These are phyloP conservation scores for Drosophila orena DNA, from an alignment of 1,140 invertebrate genomes.

Conservation along the genomic window DNA sequence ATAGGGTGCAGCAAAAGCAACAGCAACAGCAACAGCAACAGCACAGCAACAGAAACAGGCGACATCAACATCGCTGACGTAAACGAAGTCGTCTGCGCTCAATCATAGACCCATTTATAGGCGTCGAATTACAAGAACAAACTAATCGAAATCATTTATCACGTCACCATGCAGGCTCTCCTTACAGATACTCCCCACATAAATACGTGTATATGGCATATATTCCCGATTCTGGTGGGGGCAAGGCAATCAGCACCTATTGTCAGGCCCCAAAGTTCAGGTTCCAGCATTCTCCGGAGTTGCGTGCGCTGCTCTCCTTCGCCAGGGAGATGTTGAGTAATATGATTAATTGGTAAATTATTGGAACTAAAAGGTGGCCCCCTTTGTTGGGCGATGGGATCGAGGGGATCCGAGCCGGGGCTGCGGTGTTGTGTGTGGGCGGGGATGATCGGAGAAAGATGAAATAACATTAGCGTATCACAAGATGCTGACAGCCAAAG, in stretches of 20 bases:
- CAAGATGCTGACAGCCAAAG: slow-evolving; percentile 35
- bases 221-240: slow-evolving; percentile 59
- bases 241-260: slow-evolving; percentile 83
- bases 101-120: slow-evolving; percentile 85
- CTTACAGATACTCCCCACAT: slow-evolving; percentile 12
- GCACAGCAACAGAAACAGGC: slow-evolving; percentile 25
- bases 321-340: slow-evolving; percentile 64
- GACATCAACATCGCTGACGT: slow-evolving; percentile 70
- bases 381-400: slow-evolving; percentile 41
- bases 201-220: slow-evolving; percentile 15
- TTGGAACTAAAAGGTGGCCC: slow-evolving; percentile 80
- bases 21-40: slow-evolving; percentile 53
- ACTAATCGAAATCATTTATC: slow-evolving; percentile 85
- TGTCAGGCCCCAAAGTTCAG: slow-evolving; percentile 59
- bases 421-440: slow-evolving; percentile 1
- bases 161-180: slow-evolving; percentile 66
- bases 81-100: slow-evolving; percentile 82
- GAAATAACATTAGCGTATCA: slow-evolving; percentile 45
- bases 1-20: slow-evolving; percentile 36
- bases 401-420: slow-evolving; percentile 3
- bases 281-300: slow-evolving; percentile 35
- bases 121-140: slow-evolving; percentile 85
- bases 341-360: slow-evolving; percentile 83
- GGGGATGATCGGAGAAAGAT: slow-evolving; percentile 38
- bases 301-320: slow-evolving; percentile 28